phyloP scores from a whole-genome alignment of 37 sponge, comb jelly and placozoan genomes.

The Petrosia ficiformis region DNA sequence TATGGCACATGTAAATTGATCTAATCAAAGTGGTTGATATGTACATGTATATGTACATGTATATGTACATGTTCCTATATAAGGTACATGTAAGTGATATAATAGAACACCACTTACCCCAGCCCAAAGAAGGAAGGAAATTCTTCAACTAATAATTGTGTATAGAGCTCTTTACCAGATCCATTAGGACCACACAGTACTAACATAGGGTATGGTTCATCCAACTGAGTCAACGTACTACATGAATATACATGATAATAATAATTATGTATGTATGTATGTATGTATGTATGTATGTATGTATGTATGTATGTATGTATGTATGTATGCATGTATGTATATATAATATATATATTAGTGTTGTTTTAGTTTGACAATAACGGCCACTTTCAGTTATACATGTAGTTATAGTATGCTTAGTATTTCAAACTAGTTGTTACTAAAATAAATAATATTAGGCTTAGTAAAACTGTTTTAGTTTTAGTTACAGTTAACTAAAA shows the following conservation, averaged over 20 bases:
- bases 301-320: too few species aligned
- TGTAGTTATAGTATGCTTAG: too few species aligned
- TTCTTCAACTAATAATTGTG: constrained; percentile 65
- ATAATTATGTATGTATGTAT: background rate
- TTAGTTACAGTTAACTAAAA: too few species aligned
- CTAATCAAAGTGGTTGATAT: too few species aligned
- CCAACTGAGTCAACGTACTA: constrained; percentile 67
- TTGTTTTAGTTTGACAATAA: too few species aligned
- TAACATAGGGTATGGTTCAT: constrained; percentile 85
- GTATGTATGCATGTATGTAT: too few species aligned
- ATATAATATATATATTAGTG: too few species aligned
- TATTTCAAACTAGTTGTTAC: too few species aligned
- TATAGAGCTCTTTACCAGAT: constrained; percentile 64
- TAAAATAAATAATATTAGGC: too few species aligned
- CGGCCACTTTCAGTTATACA: too few species aligned
- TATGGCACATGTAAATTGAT: too few species aligned
- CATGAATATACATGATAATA: background rate
- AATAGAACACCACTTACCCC: constrained; percentile 48
- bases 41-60: background rate
- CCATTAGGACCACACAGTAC: constrained; percentile 82
- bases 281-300: background rate
- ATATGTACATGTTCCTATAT: background rate
- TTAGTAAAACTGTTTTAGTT: too few species aligned
- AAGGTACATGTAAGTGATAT: background rate
- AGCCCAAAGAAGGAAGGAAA: constrained; percentile 84